A percentile compares a stretch with the other conserved stretches of the same genome.
Conservation (phyloP, 1,140 invertebrate genomes). For the Drosophila mayri region DNA sequence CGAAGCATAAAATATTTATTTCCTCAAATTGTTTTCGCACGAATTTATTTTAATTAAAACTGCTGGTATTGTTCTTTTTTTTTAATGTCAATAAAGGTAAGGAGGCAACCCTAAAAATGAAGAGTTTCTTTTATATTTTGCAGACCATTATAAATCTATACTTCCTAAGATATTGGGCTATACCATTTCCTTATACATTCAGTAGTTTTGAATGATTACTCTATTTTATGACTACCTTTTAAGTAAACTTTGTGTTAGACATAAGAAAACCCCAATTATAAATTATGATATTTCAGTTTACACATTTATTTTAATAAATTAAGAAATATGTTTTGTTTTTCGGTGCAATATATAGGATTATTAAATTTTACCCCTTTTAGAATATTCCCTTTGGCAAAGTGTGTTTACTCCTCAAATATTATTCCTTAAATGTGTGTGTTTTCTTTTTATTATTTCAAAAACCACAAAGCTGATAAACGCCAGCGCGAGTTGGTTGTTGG, state of each 20-base stretch:
- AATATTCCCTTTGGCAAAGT: constrained; percentile 8
- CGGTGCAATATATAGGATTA: background rate
- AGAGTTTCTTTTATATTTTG: background rate
- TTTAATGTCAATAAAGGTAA: constrained; percentile 14
- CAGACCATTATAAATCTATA: background rate
- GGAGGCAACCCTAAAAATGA: background rate
- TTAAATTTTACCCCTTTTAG: background rate
- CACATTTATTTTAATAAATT: background rate
- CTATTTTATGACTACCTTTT: no score
- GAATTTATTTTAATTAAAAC: constrained; percentile 81
- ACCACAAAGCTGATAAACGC: constrained; percentile 52
- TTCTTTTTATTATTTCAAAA: constrained; percentile 51
- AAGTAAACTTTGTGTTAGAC: no score
- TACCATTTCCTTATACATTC: no score
- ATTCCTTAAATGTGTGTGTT: constrained; percentile 44
- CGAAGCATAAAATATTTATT: constrained; percentile 60
- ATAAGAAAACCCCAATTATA: background rate
- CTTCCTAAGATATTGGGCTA: no score
- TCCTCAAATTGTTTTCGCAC: constrained; percentile 70
- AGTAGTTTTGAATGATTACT: background rate
- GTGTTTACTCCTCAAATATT: constrained; percentile 43
- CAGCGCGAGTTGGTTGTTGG: constrained; percentile 49
- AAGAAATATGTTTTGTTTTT: background rate
- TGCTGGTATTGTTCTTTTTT: constrained; percentile 7
- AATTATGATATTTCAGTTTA: background rate